phyloP scores from a whole-genome alignment of 1,140 invertebrate species.

The Solenopsis fugax region DNA sequence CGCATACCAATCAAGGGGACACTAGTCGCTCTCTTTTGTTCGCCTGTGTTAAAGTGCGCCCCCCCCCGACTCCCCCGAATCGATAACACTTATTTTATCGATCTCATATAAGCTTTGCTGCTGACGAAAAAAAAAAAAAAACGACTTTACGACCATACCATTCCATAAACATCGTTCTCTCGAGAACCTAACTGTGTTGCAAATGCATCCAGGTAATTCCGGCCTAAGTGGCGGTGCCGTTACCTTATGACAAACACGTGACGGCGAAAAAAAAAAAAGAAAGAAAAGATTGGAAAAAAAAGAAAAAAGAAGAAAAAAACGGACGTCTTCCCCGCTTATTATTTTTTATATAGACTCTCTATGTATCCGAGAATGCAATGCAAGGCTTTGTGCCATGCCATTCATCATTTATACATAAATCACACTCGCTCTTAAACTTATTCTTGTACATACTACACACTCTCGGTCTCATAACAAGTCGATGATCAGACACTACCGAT shows the following conservation, averaged over 20 bases:
- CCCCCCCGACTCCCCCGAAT: constrained; percentile 37
- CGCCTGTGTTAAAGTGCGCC: constrained; percentile 62
- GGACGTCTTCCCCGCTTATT: constrained; percentile 71
- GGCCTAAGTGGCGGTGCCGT: constrained; percentile 76
- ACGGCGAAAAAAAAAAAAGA: not conserved
- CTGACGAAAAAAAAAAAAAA: constrained; percentile 49
- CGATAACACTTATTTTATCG: constrained; percentile 73
- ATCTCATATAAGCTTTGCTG: constrained; percentile 70
- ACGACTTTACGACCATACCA: constrained; percentile 63
- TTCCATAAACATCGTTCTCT: constrained; percentile 57
- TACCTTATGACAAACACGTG: constrained; percentile 35
- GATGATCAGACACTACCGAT: constrained; percentile 71
- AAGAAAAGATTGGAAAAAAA: not conserved
- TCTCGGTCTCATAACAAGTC: constrained; percentile 72
- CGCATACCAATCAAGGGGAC: constrained; percentile 75
- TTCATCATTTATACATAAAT: constrained; percentile 78
- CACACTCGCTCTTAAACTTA: constrained; percentile 78
- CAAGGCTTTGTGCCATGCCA: constrained; percentile 79
- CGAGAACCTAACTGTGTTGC: constrained; percentile 54
- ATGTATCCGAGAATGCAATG: constrained; percentile 78
- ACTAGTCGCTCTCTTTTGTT: constrained; percentile 73
- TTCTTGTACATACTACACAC: constrained; percentile 78
- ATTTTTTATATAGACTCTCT: constrained; percentile 73
- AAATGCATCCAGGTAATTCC: constrained; percentile 77
- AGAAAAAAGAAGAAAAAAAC: constrained; percentile 37